phyloP scores from a whole-genome alignment of 2,797 vertebrate species.

The Manis crassicaudata region DNA sequence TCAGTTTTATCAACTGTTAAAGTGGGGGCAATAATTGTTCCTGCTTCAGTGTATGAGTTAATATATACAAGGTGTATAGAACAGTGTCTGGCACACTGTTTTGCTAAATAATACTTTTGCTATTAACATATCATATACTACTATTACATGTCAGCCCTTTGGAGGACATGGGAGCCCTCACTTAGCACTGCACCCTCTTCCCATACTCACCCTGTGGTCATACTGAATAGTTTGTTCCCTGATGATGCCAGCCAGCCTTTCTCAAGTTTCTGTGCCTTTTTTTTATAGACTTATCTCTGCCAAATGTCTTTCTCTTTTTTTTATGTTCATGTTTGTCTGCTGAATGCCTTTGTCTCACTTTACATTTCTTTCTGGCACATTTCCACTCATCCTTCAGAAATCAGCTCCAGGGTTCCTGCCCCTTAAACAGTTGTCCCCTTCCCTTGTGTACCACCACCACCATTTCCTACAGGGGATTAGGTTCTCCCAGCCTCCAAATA shows the following conservation, averaged over 20 bases:
- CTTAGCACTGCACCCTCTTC: background rate
- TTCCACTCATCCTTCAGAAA: background rate
- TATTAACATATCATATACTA: background rate
- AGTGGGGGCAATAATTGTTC: background rate
- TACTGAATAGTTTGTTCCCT: background rate
- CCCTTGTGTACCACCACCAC: background rate
- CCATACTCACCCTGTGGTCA: background rate
- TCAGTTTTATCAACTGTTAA: background rate
- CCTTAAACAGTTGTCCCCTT: background rate
- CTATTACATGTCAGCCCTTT: background rate
- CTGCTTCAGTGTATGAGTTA: background rate
- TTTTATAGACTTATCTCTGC: background rate
- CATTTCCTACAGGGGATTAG: background rate
- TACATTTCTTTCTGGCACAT: background rate
- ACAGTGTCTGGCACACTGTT: background rate
- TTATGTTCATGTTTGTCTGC: background rate
- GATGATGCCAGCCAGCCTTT: background rate
- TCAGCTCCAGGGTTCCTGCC: background rate
- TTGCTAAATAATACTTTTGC: background rate
- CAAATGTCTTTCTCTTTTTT: background rate
- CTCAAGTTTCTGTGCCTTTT: background rate
- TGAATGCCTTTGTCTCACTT: background rate
- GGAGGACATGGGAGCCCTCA: background rate
- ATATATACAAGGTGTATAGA: background rate
- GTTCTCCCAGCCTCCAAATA: background rate